Conservation (phyloP, 2,888 invertebrate species). For the Pteria penguin region DNA sequence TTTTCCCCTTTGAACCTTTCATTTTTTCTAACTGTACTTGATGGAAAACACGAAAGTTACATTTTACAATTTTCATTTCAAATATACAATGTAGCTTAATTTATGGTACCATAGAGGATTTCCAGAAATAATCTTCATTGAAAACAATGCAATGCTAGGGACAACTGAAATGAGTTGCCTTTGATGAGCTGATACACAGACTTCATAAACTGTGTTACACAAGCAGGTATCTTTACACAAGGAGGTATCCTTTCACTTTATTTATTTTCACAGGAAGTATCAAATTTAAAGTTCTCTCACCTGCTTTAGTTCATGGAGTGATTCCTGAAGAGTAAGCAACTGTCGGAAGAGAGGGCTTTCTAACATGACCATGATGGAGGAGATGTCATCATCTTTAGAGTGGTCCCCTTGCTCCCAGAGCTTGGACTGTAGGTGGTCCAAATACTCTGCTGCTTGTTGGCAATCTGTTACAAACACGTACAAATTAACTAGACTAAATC, state of each 20-base stretch:
- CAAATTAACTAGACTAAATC: no score
- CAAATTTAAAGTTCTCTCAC: slow-evolving; percentile 73
- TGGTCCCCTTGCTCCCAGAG: slow-evolving; percentile 88
- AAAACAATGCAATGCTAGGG: neutral
- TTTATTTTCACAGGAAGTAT: no score
- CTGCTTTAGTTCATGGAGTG: slow-evolving; percentile 92
- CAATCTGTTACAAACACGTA: slow-evolving; percentile 88
- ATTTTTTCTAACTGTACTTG: no score
- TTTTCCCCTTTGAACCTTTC: no score
- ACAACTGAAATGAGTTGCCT: neutral
- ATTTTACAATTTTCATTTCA: no score
- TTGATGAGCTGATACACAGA: neutral
- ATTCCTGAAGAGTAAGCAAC: slow-evolving; percentile 94
- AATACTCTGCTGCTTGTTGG: slow-evolving; percentile 92
- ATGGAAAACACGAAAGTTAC: no score
- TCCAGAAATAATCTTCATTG: neutral
- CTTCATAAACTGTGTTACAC: neutral
- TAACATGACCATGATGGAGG: slow-evolving; percentile 88
- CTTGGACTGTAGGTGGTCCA: slow-evolving; percentile 92
- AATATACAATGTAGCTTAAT: no score
- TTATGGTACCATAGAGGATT: no score
- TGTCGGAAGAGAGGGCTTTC: slow-evolving; percentile 95
- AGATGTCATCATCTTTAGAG: slow-evolving; percentile 85
- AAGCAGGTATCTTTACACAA: neutral
- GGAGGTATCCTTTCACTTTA: no score